Evolutionary conservation across 2,888 invertebrate species (phyloP).

Genomic region (Monopis laevigella): DNA sequence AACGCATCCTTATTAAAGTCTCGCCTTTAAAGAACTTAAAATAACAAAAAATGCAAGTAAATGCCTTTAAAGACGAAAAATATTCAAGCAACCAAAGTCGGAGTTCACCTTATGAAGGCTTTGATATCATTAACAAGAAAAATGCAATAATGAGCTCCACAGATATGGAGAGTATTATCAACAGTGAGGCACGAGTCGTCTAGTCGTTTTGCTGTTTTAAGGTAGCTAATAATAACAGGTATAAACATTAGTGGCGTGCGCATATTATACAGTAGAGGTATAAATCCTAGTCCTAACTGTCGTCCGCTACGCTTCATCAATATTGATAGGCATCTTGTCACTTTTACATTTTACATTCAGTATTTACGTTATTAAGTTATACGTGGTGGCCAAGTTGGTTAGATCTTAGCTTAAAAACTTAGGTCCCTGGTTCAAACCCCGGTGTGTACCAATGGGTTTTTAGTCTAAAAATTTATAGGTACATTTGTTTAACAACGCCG

Average conservation of each 20-base stretch:
- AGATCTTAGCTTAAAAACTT: too few species aligned
- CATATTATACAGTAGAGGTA: constrained; percentile 18
- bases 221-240: constrained; percentile 17
- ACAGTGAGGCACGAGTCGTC: constrained; percentile 17
- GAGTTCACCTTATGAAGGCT: constrained; percentile 10
- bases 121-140: constrained; percentile 10
- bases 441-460: too few species aligned
- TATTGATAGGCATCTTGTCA: constrained; percentile 35
- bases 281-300: constrained; percentile 28
- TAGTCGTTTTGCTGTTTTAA: constrained; percentile 18
- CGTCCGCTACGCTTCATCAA: constrained; percentile 31
- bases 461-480: too few species aligned
- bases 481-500: too few species aligned
- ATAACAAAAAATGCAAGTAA: too few species aligned
- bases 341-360: constrained; percentile 30
- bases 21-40: too few species aligned
- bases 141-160: constrained; percentile 10
- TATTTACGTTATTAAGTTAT: too few species aligned
- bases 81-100: constrained; percentile 1
- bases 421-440: too few species aligned
- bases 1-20: too few species aligned
- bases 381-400: too few species aligned
- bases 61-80: too few species aligned
- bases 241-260: not conserved
- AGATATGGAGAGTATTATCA: constrained; percentile 18